Base-by-base conservation (phyloP, 2,113 vertebrate species). In the Tyrannus savana region DNA sequence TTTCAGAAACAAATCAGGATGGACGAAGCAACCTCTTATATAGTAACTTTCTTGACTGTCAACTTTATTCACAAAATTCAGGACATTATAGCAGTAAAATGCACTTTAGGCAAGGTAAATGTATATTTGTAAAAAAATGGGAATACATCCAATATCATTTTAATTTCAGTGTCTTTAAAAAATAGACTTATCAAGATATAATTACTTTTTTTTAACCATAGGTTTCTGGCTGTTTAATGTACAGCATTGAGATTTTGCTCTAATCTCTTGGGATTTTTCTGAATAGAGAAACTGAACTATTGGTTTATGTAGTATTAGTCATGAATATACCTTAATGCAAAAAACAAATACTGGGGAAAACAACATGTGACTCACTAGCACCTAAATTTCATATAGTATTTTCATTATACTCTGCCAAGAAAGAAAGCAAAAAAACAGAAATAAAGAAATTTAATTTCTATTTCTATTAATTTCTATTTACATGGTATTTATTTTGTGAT, bases 171-270 rank as follows among this genome's bases (percentile, higher is more conserved):
- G 31, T 69, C 49, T 92, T 94, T 92, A 46, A 72, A 95, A 91
- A 89, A 74, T 59, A 90, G 78, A 85, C 13, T 79, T 93, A 78
- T 75, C 28, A 73, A 93, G 89, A 93, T 81, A 76, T 69, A 86
- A 55, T 24, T 79, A 78, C 28, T 64, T 83, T 95, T 95, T 68
- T 77, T 42, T 59, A 89, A 64, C 69, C 53, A 60, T 83, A 77
- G 87, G 80, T 92, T 95, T 94, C 52, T 74, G 87, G 56, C 56
- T 93, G 42, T 91, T 89, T 87, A 97, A 95, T 81, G 46, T 94
- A 64, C 59, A 96, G 63, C 15, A 56, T 63, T 2, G 4, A 87
- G 77, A 90, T 89, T 89, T 87, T 95, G 76, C 41, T 83, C 44
- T 87, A 56, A 87, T 84, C 44, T 90, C n/a, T 47, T 83, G 35